Evolutionary conservation across 2,797 vertebrate genomes (phyloP), one percentile per base, ranked within the genome.

Genomic region (Pteropus rufus): DNA sequence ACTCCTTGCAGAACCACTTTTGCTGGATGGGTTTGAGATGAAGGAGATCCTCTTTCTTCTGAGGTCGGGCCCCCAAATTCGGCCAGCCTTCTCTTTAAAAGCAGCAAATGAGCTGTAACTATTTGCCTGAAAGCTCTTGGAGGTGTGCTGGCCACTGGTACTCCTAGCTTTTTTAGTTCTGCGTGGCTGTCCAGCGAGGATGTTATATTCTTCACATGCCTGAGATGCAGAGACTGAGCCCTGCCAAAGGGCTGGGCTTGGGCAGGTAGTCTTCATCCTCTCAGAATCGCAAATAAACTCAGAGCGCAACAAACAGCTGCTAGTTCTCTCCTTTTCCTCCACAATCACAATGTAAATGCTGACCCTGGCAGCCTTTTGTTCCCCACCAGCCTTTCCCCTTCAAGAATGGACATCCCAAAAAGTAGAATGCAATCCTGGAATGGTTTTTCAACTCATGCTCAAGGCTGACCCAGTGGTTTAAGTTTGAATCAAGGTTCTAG

Each of bases 21-120:
- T 60, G 64, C 31, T 21, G 5, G n/a, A 46, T 2, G 3, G 19
- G 73, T n/a, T 19, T 54, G 26, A 62, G 82, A 90, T 2, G 56
- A 83, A 69, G 72, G 76, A 80, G 34, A 18, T 58, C 62, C 81
- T 81, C 10, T 41, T 54, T 79, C 41, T 92, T 87, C 44, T 36
- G 56, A 81, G 65, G 49, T 34, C 24, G 46, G 64, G 77, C 7
- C 6, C 11, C 26, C 19, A 34, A 23, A 16, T 69, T 80, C n/a
- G 15, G 75, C 44, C 75, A 86, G 93, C 16, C 19, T 65, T 93
- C 67, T 31, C 46, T 87, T 86, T 92, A 29, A 89, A 76, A 72
- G 64, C 41, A 75, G 73, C 36, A 29, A 44, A 44, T 1, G 1
- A 54, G 67, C 60, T 23, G 16, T 16, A 19, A 34, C 79, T 44